These are phyloP conservation scores for Rhabdornis inornatus DNA, from an alignment of 2,113 vertebrate species.

Conservation along the genomic window DNA sequence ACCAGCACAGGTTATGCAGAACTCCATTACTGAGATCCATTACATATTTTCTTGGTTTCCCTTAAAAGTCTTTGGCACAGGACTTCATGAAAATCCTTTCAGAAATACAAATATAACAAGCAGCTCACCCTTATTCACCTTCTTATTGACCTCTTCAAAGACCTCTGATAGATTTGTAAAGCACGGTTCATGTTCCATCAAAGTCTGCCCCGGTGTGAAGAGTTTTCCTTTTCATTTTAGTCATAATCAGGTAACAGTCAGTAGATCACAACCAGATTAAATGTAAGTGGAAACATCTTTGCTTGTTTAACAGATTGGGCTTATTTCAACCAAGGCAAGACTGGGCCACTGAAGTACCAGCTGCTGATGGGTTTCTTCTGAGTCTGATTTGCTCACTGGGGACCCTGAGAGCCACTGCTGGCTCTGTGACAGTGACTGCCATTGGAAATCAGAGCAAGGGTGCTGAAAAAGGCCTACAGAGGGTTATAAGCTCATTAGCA, in stretches of 20 bases:
- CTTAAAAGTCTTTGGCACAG: background rate
- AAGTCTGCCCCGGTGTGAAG: background rate
- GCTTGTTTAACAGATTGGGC: background rate
- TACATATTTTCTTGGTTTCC: background rate
- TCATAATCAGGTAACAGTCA: background rate
- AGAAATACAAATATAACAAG: background rate
- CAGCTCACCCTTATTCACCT: background rate
- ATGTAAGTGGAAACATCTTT: background rate
- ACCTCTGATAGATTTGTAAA: background rate
- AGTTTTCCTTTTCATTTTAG: background rate
- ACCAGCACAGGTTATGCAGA: background rate
- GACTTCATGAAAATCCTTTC: background rate
- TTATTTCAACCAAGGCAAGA: background rate
- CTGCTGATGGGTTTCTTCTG: background rate
- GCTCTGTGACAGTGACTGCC: background rate
- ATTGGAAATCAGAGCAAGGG: background rate
- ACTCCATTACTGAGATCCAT: background rate
- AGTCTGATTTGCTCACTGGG: background rate
- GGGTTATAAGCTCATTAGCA: background rate
- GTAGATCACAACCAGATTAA: background rate
- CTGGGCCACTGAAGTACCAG: background rate
- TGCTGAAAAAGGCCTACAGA: background rate
- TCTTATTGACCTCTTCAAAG: background rate
- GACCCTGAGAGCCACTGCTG: background rate
- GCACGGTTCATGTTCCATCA: background rate